Base-by-base conservation (phyloP, 2,888 invertebrate genomes). In the Lordiphosa andalusiaca region DNA sequence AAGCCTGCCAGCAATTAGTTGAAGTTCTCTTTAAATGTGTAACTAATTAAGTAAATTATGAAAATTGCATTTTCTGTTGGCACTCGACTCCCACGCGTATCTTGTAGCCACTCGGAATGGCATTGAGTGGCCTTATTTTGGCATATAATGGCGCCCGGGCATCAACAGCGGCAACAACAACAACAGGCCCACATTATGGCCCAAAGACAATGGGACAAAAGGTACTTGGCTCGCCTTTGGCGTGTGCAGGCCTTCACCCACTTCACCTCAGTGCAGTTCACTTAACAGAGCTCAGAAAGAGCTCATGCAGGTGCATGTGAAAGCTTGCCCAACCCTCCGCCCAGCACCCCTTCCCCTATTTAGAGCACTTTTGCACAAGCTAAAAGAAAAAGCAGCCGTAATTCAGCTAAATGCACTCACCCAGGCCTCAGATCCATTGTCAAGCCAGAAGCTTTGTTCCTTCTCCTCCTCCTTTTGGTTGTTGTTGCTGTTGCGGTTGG, bases 401-500 rank as follows among this genome's bases (percentile, higher is more conserved):
- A 70, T 75, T 83, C 76, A 85, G 80, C 81, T 75, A 85, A 85
- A 81, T 85, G 85, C 85, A 81, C 83, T 81, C 80, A 71, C 69
- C 69, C 77, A 65, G 66, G 56, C 41, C 35, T 49, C 42, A 42
- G 47, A 50, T 59, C 51, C 58, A 67, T 70, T 64, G 69, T 71
- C 39, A 23, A 40, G 42, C 21, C 25, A 42, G 56, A 25, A 47
- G 44, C 59, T 41, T 50, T 49, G 53, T 56, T 59, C 44, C 36
- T 60, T 52, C 23, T 37, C 38, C 42, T 42, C 30, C 42, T 12
- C n/a, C 36, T 3, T 10, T 12, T 9, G 12, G 19, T 16, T 23
- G 21, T 49, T 51, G 53, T 40, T 54, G 54, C 19, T 53, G 47
- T 53, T 56, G 63, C 36, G 49, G 58, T 53, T 53, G 57, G 57